These are phyloP conservation scores for Pangasius djambal DNA, from an alignment of 2,797 vertebrate genomes.

Conservation along the genomic window DNA sequence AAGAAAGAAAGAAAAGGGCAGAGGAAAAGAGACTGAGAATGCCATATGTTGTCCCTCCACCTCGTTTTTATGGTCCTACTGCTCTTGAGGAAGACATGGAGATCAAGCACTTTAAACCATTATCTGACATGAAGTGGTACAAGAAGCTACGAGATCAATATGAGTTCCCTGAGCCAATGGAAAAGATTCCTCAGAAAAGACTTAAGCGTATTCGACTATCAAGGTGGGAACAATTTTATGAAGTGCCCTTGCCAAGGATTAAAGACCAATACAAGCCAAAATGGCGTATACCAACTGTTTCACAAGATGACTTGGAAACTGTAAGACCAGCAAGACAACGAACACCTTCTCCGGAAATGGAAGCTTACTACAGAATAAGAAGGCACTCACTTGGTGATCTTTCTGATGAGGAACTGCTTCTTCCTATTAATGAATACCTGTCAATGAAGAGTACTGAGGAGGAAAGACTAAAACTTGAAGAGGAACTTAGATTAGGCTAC, in stretches of 20 bases:
- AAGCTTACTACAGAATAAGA: constrained; percentile 85
- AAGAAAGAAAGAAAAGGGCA: constrained; percentile 84
- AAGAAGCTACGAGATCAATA: constrained; percentile 94
- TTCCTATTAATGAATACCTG: constrained; percentile 92
- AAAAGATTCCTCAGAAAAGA: constrained; percentile 88
- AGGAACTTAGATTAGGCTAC: constrained; percentile 92
- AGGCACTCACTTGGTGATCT: constrained; percentile 92
- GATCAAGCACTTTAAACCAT: constrained; percentile 95
- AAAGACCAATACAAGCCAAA: constrained; percentile 94
- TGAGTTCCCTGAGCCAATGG: constrained; percentile 96
- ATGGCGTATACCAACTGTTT: constrained; percentile 88
- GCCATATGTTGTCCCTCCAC: constrained; percentile 91
- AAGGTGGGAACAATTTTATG: constrained; percentile 98
- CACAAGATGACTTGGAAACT: constrained; percentile 94
- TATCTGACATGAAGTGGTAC: constrained; percentile 99
- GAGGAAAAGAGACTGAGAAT: constrained; percentile 92
- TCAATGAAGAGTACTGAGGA: constrained; percentile 96
- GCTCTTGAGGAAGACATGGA: constrained; percentile 87
- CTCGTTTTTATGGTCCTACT: constrained; percentile 78
- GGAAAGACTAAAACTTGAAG: constrained; percentile 91
- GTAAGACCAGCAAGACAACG: constrained; percentile 92
- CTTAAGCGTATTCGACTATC: constrained; percentile 97
- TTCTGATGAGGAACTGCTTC: constrained; percentile 93
- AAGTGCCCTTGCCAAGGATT: constrained; percentile 92
- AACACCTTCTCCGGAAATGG: constrained; percentile 87